Evolutionary conservation across 2,113 vertebrate genomes (phyloP).

Genomic region (Mormyrus iriodes): DNA sequence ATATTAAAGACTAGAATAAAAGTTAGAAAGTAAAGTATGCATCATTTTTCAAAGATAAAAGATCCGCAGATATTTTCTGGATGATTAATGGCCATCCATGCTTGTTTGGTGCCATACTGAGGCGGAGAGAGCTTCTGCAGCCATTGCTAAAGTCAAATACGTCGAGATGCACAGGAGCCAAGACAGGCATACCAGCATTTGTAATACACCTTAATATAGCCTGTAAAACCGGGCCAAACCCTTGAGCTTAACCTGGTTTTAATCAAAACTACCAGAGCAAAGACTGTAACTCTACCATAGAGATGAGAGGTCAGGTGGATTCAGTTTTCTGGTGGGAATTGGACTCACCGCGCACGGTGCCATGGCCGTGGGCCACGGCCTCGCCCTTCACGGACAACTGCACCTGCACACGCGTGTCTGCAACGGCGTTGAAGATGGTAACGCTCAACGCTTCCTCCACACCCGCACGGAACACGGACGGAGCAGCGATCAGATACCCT

Average conservation of each 20-base stretch:
- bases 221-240: not conserved
- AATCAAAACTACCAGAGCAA: constrained; percentile 10
- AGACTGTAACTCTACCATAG: not conserved
- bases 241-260: constrained; percentile 19
- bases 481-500: constrained; percentile 79
- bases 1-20: constrained; percentile 9
- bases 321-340: not conserved
- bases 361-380: constrained; percentile 65
- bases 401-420: constrained; percentile 75
- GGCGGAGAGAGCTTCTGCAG: constrained; percentile 24
- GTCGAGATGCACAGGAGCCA: constrained; percentile 3
- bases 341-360: constrained; percentile 69
- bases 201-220: constrained; percentile 23
- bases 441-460: constrained; percentile 79
- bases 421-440: constrained; percentile 75
- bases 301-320: constrained; percentile 16
- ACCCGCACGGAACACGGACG: constrained; percentile 78
- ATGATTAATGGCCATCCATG: constrained; percentile 3
- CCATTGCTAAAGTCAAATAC: constrained; percentile 44
- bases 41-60: not conserved
- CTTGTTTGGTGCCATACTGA: constrained; percentile 36
- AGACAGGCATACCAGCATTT: constrained; percentile 19
- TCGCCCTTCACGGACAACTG: constrained; percentile 81
- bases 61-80: not conserved
- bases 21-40: not conserved